Base-by-base conservation (phyloP, 1,140 invertebrate species). In the Chrysopa pallens region DNA sequence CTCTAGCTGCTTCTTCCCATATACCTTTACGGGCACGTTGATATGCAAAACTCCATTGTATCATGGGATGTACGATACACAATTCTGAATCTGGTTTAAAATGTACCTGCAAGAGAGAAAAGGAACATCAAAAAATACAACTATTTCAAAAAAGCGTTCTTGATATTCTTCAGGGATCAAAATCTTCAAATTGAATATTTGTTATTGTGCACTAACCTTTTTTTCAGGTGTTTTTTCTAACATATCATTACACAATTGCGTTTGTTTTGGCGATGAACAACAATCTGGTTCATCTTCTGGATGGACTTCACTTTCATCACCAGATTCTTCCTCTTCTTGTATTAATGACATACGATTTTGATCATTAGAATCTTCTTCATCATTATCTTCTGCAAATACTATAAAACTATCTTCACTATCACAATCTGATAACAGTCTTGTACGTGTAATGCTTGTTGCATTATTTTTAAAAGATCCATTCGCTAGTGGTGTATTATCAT, bases 31-130 rank as follows among this genome's bases (percentile, higher is more conserved):
- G 58, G 9, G 75, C 75, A 31, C 64, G 62, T 41, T 71, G 62
- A 52, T 78, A 76, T 4, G 76, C 76, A 50, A 59, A 77, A 42
- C 70, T 58, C 76, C 76, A 79, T 33, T 66, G 52, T 4, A 72
- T 50, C 68, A 79, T 76, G 1, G 56, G 55, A 49, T 77, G 72
- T 29, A 79, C 56, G 48, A 50, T 48, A 15, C 48, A 51, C 8
- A 67, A 49, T 52, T 57, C 14, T 58, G 68, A 38, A 49, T 63
- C 46, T 56, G 49, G 46, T 61, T 59, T 65, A 50, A 80, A 79
- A 27, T 61, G 66, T 2, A 80, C 77, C 77, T 80, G 50, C n/a
- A n/a, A n/a, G n/a, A n/a, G n/a, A n/a, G n/a, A n/a, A n/a, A n/a
- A n/a, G n/a, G n/a, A n/a, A n/a, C n/a, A n/a, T n/a, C n/a, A n/a